Evolutionary conservation across 2,888 invertebrate genomes (phyloP).

Genomic region (Cephus pygmeus): DNA sequence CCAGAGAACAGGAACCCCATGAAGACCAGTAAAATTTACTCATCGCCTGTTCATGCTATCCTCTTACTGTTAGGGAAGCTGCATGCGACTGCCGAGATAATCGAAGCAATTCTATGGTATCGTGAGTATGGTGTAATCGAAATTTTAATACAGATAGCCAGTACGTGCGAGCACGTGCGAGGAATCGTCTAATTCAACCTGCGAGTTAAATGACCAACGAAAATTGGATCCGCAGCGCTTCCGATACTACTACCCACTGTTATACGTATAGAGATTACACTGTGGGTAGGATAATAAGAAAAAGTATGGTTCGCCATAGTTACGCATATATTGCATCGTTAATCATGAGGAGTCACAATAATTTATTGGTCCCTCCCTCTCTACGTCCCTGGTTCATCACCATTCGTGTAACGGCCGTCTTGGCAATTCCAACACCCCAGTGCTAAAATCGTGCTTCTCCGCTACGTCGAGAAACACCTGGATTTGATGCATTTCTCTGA

Average conservation of each 20-base stretch:
- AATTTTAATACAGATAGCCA: neutral
- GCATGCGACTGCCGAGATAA: neutral
- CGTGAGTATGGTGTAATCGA: neutral
- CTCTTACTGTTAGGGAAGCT: neutral
- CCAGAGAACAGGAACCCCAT: neutral
- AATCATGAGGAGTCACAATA: constrained; percentile 4
- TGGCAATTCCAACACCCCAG: neutral
- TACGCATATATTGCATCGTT: constrained; percentile 3
- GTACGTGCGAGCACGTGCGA: neutral
- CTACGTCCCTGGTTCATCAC: neutral
- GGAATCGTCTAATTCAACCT: neutral
- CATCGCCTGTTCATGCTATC: neutral
- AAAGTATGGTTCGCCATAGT: neutral
- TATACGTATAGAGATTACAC: neutral
- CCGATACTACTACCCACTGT: neutral
- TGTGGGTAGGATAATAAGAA: neutral
- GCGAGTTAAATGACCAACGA: neutral
- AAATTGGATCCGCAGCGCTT: neutral
- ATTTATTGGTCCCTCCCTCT: neutral
- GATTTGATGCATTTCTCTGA: neutral
- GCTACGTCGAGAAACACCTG: neutral
- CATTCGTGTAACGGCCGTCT: neutral
- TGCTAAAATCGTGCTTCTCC: neutral
- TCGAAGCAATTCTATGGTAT: neutral
- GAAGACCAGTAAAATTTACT: neutral